phyloP scores from a whole-genome alignment of 2,888 invertebrate genomes.

The Trisateles emortualis region DNA sequence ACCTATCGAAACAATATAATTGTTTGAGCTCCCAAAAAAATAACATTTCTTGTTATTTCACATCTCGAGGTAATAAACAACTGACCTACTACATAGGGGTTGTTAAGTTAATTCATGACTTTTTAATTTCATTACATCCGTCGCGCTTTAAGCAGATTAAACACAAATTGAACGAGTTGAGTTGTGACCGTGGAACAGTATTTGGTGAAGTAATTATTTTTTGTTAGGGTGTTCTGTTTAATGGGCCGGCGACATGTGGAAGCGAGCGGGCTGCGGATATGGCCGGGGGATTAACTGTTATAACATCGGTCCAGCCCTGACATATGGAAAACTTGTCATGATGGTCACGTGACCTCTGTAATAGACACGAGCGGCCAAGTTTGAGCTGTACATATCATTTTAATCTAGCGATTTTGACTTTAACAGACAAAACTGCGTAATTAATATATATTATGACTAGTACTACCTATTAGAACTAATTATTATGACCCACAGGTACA shows the following conservation, averaged over 20 bases:
- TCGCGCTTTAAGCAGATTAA: slow-evolving; percentile 52
- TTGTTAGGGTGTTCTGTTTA: slow-evolving; percentile 77
- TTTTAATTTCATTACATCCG: slow-evolving; percentile 56
- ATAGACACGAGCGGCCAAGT: slow-evolving; percentile 24
- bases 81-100: slow-evolving; percentile 42
- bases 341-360: slow-evolving; percentile 50
- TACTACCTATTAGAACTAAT: no score
- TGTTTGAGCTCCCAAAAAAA: slow-evolving; percentile 12
- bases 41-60: slow-evolving; percentile 27
- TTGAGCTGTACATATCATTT: no score
- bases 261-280: slow-evolving; percentile 39
- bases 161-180: slow-evolving; percentile 69
- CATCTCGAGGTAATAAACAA: slow-evolving; percentile 29
- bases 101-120: slow-evolving; percentile 53
- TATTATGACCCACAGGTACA: no score
- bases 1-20: slow-evolving; percentile 3
- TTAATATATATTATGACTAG: no score
- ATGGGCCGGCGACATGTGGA: slow-evolving; percentile 78
- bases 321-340: slow-evolving; percentile 70
- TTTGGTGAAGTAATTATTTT: slow-evolving; percentile 83
- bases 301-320: slow-evolving; percentile 51
- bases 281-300: slow-evolving; percentile 53
- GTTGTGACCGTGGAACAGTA: slow-evolving; percentile 63
- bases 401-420: no score
- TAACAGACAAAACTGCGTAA: no score